These are phyloP conservation scores for Eulimnadia texana DNA, from an alignment of 1,140 invertebrate species.

Conservation along the genomic window DNA sequence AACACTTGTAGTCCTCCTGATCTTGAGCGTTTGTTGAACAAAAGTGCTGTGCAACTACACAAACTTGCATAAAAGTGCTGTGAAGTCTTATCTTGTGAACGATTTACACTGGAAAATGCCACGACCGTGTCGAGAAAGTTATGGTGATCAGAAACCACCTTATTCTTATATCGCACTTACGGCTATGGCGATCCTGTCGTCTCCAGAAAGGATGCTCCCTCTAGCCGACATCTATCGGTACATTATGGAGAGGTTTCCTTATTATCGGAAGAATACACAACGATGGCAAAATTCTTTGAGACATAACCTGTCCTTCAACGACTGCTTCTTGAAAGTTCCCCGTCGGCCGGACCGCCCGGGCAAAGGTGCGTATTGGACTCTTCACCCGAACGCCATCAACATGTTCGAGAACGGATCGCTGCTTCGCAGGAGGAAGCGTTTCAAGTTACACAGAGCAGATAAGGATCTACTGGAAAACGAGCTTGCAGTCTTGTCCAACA, in stretches of 20 bases:
- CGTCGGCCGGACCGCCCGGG: constrained; percentile 70
- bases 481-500: constrained; percentile 52
- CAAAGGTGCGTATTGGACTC: constrained; percentile 81
- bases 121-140: constrained; percentile 78
- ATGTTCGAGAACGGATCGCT: constrained; percentile 93
- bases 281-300: constrained; percentile 72
- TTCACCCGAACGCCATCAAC: constrained; percentile 74
- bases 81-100: neutral
- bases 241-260: constrained; percentile 80
- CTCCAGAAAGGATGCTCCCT: constrained; percentile 86
- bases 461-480: constrained; percentile 51
- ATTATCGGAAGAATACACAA: constrained; percentile 62
- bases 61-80: neutral
- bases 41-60: neutral
- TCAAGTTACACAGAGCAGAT: constrained; percentile 64
- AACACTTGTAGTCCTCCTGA: neutral
- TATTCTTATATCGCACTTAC: constrained; percentile 94
- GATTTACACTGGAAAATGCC: constrained; percentile 45
- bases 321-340: constrained; percentile 86
- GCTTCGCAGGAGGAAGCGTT: constrained; percentile 70
- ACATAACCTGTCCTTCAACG: constrained; percentile 83
- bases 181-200: constrained; percentile 93
- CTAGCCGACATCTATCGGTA: constrained; percentile 86
- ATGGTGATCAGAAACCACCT: constrained; percentile 88
- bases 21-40: neutral